A percentile compares a stretch with the other conserved stretches of the same genome.
Evolutionary conservation across 2,888 invertebrate genomes (phyloP).

Genomic region (Bombylius discolor): DNA sequence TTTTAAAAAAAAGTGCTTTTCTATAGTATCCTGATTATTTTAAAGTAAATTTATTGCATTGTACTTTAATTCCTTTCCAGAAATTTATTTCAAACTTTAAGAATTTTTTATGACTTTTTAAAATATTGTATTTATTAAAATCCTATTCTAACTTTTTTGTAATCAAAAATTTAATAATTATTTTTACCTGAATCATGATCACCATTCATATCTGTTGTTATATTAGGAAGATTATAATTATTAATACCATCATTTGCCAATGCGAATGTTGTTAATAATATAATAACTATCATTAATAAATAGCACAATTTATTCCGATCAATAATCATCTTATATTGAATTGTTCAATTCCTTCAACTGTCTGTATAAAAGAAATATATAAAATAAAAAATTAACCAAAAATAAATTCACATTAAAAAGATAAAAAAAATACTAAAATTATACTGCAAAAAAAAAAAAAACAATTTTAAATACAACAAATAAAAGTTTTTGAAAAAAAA

Average conservation of each 20-base stretch:
- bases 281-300: conserved; percentile 2
- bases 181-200: background rate
- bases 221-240: background rate
- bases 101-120: no score
- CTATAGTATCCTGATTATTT: no score
- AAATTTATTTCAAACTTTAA: no score
- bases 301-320: conserved; percentile 5
- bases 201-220: background rate
- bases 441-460: background rate
- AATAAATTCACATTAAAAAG: no score
- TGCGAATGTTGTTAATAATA: background rate
- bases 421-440: background rate
- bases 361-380: background rate
- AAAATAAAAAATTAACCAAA: background rate
- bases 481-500: background rate
- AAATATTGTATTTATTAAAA: no score
- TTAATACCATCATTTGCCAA: background rate
- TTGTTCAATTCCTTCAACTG: background rate
- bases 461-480: background rate
- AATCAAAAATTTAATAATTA: no score
- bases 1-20: no score
- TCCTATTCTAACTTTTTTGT: no score
- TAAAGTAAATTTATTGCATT: no score
- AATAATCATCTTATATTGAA: conserved; percentile 1
- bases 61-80: no score